Evolutionary conservation across 2,888 invertebrate species (phyloP).

Genomic region (Tipula unca): DNA sequence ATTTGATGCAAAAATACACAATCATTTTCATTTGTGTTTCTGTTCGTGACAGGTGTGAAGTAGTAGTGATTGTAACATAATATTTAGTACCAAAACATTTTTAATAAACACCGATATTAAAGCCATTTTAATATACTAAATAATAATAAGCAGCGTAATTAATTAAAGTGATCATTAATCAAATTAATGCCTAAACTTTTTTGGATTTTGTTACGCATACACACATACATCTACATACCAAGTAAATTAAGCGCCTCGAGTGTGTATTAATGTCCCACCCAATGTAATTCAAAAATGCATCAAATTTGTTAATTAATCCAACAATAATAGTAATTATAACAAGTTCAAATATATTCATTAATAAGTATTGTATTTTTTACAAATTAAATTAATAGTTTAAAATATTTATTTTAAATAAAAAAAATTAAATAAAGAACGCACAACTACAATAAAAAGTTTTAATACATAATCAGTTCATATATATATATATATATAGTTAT

Average conservation of each 20-base stretch:
- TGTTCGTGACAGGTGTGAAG: neutral
- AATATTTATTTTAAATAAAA: neutral
- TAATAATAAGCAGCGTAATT: neutral
- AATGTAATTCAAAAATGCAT: neutral
- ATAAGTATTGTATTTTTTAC: neutral
- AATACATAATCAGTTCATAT: neutral
- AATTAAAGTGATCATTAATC: neutral
- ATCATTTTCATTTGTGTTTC: neutral
- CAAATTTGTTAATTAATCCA: neutral
- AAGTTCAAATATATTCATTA: neutral
- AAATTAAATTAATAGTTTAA: neutral
- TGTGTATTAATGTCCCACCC: neutral
- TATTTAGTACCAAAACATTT: neutral
- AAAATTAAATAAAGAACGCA: neutral
- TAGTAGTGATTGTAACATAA: neutral
- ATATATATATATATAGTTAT: neutral
- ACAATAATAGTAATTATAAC: neutral
- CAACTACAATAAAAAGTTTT: neutral
- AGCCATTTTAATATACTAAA: neutral
- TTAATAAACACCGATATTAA: neutral
- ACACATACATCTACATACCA: neutral
- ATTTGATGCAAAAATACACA: neutral
- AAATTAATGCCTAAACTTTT: neutral
- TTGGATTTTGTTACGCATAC: slow-evolving; percentile 14
- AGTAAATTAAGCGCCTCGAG: neutral